Base-by-base conservation (phyloP, 2,113 vertebrate species). In the Rhinogobius similis region DNA sequence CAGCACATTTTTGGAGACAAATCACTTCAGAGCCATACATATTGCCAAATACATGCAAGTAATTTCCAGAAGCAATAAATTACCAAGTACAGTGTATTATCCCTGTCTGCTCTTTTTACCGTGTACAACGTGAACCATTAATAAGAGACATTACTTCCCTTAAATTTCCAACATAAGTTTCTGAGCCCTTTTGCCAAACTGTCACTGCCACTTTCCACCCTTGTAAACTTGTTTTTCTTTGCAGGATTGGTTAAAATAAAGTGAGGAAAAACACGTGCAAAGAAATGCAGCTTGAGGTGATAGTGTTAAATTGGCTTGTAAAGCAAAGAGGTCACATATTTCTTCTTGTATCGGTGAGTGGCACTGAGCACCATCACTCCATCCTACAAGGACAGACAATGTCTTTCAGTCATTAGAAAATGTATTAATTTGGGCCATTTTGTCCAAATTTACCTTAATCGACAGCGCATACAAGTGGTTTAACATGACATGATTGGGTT, bases 401-500 rank as follows among this genome's bases (percentile, higher is more conserved):
- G 12, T 23, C 20, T 55, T 55, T 61, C 29, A 61, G 5, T n/a
- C 3, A n/a, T 36, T 26, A 14, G 24, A 29, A 20, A 29, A 29
- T 1, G 10, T 8, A 21, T 21, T 20, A 50, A 36, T 36, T 38
- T 32, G 16, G 18, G 20, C 46, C 18, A 50, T 50, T n/a, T 63
- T 36, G n/a, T 41, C 36, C 43, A 2, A 41, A 2, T 5, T 23
- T 90, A 99, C 97, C 95, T 99, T 99, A 90, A 99, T 99, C 39
- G 97, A 99, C 48, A 99, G 93, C 0, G 97, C 97, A 0, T 99
- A 99, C 14, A 99, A 94, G 85, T 99, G 97, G 78, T 99, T 99
- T 52, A 99, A 92, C 97, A 99, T 99, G 71, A 99, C 97, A 0
- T 99, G 97, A 87, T 99, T 99, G 81, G 97, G 97, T 83, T 99